phyloP scores from a whole-genome alignment of 2,797 vertebrate species.

The Xenopus petersii region DNA sequence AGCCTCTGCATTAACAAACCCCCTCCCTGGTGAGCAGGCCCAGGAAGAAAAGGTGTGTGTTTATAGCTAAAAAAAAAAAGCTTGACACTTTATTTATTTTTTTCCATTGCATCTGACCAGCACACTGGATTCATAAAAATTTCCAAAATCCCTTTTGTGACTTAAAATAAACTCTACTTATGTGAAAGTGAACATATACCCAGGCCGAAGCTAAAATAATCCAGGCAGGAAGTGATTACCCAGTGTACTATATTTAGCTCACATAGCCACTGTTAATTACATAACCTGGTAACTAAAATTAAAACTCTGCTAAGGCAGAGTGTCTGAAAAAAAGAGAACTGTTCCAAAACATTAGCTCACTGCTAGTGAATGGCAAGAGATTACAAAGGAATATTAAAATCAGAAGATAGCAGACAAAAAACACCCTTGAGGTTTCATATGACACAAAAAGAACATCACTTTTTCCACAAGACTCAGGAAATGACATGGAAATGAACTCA shows the following conservation, averaged over 20 bases:
- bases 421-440: conserved; percentile 20
- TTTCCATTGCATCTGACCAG: too few species aligned
- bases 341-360: conserved; percentile 45
- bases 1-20: too few species aligned
- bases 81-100: too few species aligned
- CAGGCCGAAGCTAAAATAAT: not conserved
- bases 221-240: not conserved
- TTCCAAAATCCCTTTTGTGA: too few species aligned
- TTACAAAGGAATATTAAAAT: conserved; percentile 52
- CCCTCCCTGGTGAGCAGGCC: too few species aligned
- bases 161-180: not conserved
- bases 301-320: conserved; percentile 13
- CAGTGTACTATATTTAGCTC: not conserved
- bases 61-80: too few species aligned
- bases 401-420: conserved; percentile 46
- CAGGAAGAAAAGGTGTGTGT: too few species aligned
- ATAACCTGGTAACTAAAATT: conserved; percentile 19
- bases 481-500: conserved; percentile 18
- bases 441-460: conserved; percentile 32
- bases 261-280: conserved; percentile 19
- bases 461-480: conserved; percentile 26
- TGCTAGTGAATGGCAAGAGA: conserved; percentile 49
- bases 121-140: too few species aligned
- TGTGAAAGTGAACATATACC: not conserved
- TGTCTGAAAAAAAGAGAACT: conserved; percentile 6